These are phyloP conservation scores for Eulacestoma nigropectus DNA, from an alignment of 2,113 vertebrate genomes.

Conservation along the genomic window DNA sequence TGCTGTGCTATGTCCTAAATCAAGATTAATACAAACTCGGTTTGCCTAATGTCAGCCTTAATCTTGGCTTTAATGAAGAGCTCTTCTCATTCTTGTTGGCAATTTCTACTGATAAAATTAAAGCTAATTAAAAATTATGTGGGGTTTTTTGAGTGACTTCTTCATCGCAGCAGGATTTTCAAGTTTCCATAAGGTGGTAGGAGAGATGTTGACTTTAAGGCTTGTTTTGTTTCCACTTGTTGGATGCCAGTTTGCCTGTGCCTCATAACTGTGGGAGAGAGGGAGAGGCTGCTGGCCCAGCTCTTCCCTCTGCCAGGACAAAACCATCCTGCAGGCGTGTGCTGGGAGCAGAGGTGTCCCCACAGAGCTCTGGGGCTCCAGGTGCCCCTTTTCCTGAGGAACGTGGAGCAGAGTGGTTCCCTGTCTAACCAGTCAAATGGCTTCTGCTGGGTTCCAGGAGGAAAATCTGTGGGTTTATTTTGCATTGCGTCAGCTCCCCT, in stretches of 20 bases:
- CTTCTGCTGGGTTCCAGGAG: background rate
- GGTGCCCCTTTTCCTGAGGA: background rate
- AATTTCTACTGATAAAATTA: background rate
- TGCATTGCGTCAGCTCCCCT: background rate
- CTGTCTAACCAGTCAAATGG: rapidly evolving
- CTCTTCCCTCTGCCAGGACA: background rate
- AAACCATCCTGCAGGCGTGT: background rate
- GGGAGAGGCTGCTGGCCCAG: background rate
- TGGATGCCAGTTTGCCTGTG: background rate
- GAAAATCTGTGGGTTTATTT: background rate
- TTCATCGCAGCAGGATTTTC: background rate
- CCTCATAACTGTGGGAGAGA: background rate
- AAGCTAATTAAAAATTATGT: no score
- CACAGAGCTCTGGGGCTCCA: background rate
- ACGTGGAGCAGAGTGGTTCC: background rate
- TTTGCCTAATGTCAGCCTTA: background rate
- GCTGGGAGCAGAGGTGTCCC: background rate
- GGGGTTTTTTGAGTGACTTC: no score
- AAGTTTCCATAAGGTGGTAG: background rate
- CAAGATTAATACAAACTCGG: background rate
- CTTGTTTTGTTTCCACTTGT: background rate
- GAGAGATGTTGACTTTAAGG: background rate
- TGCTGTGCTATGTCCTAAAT: background rate
- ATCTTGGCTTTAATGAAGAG: background rate
- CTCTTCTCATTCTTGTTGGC: background rate